phyloP scores from a whole-genome alignment of 2,888 invertebrate genomes.

The Ryuthela nishihirai region DNA sequence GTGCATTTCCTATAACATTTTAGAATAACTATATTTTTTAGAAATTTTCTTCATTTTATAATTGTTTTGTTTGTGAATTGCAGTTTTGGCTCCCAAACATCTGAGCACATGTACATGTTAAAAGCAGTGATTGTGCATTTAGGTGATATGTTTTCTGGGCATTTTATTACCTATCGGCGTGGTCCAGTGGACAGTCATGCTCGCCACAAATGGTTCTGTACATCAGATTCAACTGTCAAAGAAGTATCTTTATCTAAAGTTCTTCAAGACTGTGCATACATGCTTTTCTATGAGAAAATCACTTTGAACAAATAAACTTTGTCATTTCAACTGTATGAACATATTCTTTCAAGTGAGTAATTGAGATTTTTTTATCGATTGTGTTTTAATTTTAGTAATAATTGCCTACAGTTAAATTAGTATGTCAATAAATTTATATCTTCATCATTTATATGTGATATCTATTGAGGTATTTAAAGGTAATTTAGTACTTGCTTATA shows the following conservation, averaged over 20 bases:
- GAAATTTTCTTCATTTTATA: no score
- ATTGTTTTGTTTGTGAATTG: neutral
- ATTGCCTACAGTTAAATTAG: no score
- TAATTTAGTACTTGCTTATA: no score
- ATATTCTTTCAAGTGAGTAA: no score
- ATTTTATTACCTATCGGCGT: constrained; percentile 89
- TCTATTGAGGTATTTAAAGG: no score
- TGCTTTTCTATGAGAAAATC: constrained; percentile 79
- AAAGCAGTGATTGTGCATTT: constrained; percentile 84
- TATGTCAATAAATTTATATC: no score
- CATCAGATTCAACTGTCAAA: constrained; percentile 79
- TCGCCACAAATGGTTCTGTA: constrained; percentile 71
- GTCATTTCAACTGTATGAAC: no score
- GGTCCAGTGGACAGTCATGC: constrained; percentile 48
- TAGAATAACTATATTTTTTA: no score
- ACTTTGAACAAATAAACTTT: neutral
- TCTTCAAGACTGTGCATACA: constrained; percentile 78
- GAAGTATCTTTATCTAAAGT: constrained; percentile 77
- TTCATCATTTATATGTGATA: no score
- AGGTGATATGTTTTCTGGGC: constrained; percentile 84
- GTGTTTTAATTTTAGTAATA: no score
- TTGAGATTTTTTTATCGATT: no score
- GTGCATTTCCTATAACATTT: no score
- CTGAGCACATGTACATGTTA: constrained; percentile 67
- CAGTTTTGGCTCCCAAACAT: constrained; percentile 12